Conservation (phyloP, 2,888 invertebrate genomes). For the Crocallis elinguaria region DNA sequence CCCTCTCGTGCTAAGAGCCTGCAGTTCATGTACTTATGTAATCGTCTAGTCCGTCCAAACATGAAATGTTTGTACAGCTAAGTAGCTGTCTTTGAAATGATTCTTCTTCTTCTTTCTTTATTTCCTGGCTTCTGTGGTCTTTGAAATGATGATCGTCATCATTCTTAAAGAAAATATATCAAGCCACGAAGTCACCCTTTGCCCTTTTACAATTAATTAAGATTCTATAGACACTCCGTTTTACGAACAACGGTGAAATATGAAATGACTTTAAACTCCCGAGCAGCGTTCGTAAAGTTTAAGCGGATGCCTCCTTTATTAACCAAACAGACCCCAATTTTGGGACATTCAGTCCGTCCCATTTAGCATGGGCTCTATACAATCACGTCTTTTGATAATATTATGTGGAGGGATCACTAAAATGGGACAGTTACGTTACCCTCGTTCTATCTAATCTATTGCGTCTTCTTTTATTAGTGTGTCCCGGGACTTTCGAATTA, state of each 20-base stretch:
- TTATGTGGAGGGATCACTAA: constrained; percentile 31
- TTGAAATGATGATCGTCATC: not conserved
- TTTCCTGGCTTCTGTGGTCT: too few species aligned
- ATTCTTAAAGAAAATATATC: constrained; percentile 6
- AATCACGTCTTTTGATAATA: constrained; percentile 37
- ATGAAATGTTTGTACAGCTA: too few species aligned
- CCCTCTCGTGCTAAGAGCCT: too few species aligned
- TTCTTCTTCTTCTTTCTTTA: too few species aligned
- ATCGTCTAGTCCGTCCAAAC: too few species aligned
- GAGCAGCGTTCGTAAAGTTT: constrained; percentile 29
- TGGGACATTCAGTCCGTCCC: constrained; percentile 32
- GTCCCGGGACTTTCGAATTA: constrained; percentile 21
- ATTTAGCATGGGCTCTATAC: constrained; percentile 31
- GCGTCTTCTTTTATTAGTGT: constrained; percentile 26
- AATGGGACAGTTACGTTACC: constrained; percentile 26
- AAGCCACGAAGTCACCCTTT: constrained; percentile 2
- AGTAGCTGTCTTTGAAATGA: too few species aligned
- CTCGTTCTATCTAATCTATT: constrained; percentile 24
- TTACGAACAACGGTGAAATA: constrained; percentile 25
- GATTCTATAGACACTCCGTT: constrained; percentile 27
- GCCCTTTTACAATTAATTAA: constrained; percentile 27
- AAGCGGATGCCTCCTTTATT: constrained; percentile 55
- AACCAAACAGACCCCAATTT: constrained; percentile 50
- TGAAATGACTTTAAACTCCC: constrained; percentile 30
- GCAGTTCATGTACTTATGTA: too few species aligned